These are phyloP conservation scores for Neolamprologus kungweensis DNA, from an alignment of 2,113 vertebrate genomes.

Conservation along the genomic window DNA sequence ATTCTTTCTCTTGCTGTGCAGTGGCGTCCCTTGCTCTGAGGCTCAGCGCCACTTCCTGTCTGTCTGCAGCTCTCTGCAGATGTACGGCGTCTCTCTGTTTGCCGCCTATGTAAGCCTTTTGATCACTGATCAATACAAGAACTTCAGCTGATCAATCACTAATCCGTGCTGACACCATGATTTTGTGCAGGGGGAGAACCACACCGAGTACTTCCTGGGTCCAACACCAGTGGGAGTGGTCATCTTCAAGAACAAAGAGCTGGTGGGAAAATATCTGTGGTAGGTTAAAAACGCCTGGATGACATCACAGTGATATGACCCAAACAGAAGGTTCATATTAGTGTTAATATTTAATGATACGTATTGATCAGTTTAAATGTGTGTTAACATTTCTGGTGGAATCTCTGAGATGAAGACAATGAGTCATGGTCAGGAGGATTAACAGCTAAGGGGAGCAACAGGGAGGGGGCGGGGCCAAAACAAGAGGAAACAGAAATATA, in stretches of 20 bases:
- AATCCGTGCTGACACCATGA: background rate
- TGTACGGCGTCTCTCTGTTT: constrained; percentile 92
- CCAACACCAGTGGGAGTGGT: constrained; percentile 84
- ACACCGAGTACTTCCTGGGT: constrained; percentile 86
- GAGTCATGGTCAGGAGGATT: background rate
- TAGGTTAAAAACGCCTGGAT: constrained; percentile 50
- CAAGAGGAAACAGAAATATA: background rate
- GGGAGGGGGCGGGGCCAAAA: background rate
- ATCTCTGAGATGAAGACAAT: background rate
- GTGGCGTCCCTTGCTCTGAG: constrained; percentile 76
- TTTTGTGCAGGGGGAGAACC: constrained; percentile 80
- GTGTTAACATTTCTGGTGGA: background rate
- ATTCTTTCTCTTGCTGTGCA: background rate
- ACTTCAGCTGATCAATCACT: background rate
- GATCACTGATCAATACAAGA: background rate
- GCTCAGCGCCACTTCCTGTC: constrained; percentile 83
- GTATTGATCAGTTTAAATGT: background rate
- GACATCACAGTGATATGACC: background rate
- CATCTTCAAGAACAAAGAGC: constrained; percentile 88
- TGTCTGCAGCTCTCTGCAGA: constrained; percentile 83
- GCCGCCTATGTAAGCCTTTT: constrained; percentile 80
- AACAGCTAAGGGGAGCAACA: background rate
- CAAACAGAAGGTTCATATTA: background rate
- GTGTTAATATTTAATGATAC: background rate
- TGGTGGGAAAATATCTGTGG: constrained; percentile 95